Conservation (phyloP, 64 coral and sea anemone species). For the Actinia tenebrosa region DNA sequence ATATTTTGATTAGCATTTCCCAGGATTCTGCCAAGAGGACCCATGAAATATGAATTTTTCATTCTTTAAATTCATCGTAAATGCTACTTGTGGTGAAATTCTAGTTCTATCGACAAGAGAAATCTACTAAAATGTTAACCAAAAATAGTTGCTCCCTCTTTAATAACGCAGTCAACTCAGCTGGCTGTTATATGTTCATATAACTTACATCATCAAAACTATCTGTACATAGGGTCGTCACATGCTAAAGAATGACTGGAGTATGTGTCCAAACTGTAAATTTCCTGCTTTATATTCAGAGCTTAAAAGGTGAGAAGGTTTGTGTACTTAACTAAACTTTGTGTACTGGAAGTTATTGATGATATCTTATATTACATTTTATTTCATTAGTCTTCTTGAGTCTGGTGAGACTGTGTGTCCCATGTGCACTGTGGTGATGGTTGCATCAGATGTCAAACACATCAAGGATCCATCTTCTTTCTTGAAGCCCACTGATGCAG, state of each 20-base stretch:
- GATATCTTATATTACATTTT: not conserved
- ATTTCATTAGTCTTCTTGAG: constrained; percentile 57
- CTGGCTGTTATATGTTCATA: too few species aligned
- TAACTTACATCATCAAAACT: not conserved
- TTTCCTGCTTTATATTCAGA: constrained; percentile 96
- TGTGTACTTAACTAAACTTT: too few species aligned
- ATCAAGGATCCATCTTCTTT: constrained; percentile 69
- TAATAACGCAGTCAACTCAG: too few species aligned
- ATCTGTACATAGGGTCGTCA: constrained; percentile 75
- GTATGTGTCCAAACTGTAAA: constrained; percentile 78
- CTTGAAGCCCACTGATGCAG: constrained; percentile 31
- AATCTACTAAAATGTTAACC: too few species aligned
- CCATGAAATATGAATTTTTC: too few species aligned
- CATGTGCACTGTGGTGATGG: constrained; percentile 73
- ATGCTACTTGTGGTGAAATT: too few species aligned
- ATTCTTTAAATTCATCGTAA: too few species aligned
- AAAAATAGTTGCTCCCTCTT: too few species aligned
- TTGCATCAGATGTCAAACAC: constrained; percentile 64
- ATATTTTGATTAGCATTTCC: too few species aligned
- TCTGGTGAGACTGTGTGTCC: constrained; percentile 64
- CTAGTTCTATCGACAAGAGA: too few species aligned
- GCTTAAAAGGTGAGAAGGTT: constrained; percentile 64
- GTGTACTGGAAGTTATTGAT: too few species aligned
- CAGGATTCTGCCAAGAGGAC: too few species aligned
- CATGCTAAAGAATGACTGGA: constrained; percentile 95